Percentiles rank a stretch among this genome's conserved stretches.
Conservation (phyloP, 92 coral and sea anemone species). For the Anthopleura xanthogrammica region DNA sequence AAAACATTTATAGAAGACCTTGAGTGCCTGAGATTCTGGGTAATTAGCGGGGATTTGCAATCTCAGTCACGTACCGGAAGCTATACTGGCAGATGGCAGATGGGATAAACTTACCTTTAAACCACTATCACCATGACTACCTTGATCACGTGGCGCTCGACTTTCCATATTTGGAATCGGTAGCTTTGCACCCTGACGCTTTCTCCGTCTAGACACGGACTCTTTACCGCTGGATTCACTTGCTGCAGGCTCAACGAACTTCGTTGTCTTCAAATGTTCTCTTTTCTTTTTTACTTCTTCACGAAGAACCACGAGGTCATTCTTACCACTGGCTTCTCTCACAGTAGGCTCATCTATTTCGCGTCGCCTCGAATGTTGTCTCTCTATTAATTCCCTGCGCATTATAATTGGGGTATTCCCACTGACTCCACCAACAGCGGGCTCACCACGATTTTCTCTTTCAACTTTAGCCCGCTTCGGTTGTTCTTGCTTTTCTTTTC, state of each 20-base stretch:
- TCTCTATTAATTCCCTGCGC: background rate
- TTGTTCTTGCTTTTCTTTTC: background rate
- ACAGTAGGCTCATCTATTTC: constrained; percentile 12
- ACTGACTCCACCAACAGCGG: constrained; percentile 8
- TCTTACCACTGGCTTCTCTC: constrained; percentile 6
- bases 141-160: constrained; percentile 1
- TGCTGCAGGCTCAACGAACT: background rate
- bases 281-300: background rate
- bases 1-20: background rate
- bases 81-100: too few relatives aligned
- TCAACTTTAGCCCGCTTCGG: background rate
- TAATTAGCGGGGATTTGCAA: background rate
- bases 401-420: background rate
- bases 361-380: background rate
- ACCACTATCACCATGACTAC: background rate
- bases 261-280: background rate
- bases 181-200: constrained; percentile 36
- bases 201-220: constrained; percentile 9
- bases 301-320: background rate
- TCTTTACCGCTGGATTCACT: constrained; percentile 11
- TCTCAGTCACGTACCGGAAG: background rate
- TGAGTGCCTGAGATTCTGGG: background rate
- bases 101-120: background rate
- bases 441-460: constrained; percentile 2
- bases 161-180: constrained; percentile 11